Base-by-base conservation (phyloP, 1,140 invertebrate species). In the Drosophila mauritiana region DNA sequence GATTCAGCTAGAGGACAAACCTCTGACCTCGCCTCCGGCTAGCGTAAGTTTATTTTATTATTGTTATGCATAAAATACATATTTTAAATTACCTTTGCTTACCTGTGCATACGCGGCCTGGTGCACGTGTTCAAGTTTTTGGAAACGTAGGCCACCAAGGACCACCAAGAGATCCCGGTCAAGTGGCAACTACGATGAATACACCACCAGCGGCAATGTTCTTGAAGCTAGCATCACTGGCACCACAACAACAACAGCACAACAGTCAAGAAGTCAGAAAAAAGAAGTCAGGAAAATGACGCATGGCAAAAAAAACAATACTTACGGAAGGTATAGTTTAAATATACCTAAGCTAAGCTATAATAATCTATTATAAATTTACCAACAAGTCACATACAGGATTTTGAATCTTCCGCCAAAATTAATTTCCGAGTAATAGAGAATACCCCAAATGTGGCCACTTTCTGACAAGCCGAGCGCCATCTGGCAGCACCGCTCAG, bases 91-190 rank as follows among this genome's bases (percentile, higher is more conserved):
- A 48, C 0, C 12, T 3, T 78, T 78, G 58, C 15, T n/a, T 13
- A 98, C 97, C 93, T 98, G 69, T 98, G 97, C 93, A 96, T 96
- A 92, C 95, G 97, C 91, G 98, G 98, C 69, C 94, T 97, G 90
- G 96, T 97, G 81, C 98, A 98, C 93, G 97, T 99, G 68, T 98
- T 98, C 93, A 98, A 98, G 92, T 98, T 97, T 93, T 93, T 99
- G 61, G 97, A 98, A 91, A 96, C 95, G 85, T 96, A 97, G 93
- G 97, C 97, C 22, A 95, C 95, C 79, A 96, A 96, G 86, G 94
- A 94, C 31, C 93, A 94, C 17, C 69, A 93, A 93, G 51, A 90
- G 92, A 43, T 93, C 67, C 45, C 93, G 40, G 65, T 75, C 79
- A 11, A 90, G 90, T 12, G 90, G 90, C 25, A 91, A 91, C 43